Percentiles rank a stretch among this genome's conserved stretches.
These are phyloP conservation scores for Euphydryas editha DNA, from an alignment of 2,888 invertebrate genomes.

Conservation along the genomic window DNA sequence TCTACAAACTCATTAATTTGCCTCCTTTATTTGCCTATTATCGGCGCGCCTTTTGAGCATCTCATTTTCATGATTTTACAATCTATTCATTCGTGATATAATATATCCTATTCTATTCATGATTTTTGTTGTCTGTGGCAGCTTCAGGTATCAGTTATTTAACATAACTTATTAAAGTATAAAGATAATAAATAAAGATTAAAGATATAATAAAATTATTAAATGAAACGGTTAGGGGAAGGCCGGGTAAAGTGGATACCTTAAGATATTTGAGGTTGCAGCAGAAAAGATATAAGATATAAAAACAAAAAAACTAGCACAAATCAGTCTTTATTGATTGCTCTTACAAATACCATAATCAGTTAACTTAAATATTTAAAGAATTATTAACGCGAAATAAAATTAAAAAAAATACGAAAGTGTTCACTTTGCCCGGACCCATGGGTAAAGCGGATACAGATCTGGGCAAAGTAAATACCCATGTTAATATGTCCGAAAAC, in stretches of 20 bases:
- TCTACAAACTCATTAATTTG: too few relatives aligned
- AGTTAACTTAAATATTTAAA: conserved; percentile 39
- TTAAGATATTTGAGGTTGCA: conserved; percentile 39
- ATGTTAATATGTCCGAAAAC: conserved; percentile 23
- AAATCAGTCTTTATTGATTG: conserved; percentile 23
- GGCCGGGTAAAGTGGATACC: conserved; percentile 32
- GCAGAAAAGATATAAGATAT: conserved; percentile 39
- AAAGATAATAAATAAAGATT: too few relatives aligned
- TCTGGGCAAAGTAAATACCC: conserved; percentile 38
- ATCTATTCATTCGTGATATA: too few relatives aligned
- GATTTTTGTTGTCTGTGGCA: too few relatives aligned
- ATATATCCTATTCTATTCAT: too few relatives aligned
- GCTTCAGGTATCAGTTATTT: too few relatives aligned
- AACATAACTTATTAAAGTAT: too few relatives aligned
- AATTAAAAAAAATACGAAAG: conserved; percentile 42
- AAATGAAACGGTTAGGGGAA: conserved; percentile 15
- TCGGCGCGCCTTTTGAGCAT: too few relatives aligned
- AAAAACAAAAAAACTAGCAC: conserved; percentile 41
- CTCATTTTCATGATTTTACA: too few relatives aligned
- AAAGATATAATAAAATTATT: too few relatives aligned
- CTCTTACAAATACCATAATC: conserved; percentile 30
- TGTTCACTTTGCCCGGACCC: conserved; percentile 42
- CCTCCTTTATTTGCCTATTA: too few relatives aligned
- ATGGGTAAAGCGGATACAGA: conserved; percentile 42
- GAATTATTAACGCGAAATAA: conserved; percentile 38